Evolutionary conservation across 2,797 vertebrate genomes (phyloP).

Genomic region (Miichthys miiuy): DNA sequence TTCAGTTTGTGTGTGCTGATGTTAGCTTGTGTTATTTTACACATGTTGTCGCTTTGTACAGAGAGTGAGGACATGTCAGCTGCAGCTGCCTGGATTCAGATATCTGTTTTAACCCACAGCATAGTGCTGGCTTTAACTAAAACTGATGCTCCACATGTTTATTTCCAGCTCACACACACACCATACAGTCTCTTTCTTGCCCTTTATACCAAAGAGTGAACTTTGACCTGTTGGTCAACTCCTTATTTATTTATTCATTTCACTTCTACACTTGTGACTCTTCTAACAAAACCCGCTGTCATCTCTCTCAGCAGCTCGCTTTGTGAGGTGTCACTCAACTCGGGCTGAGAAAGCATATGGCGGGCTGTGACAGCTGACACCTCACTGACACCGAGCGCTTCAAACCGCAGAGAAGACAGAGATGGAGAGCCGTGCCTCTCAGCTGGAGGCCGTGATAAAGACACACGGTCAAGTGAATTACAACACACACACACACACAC

Average conservation of each 20-base stretch:
- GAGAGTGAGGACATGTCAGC: too few species aligned
- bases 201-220: too few species aligned
- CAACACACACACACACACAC: too few species aligned
- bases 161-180: neutral
- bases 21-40: neutral
- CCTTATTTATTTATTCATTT: constrained; percentile 8
- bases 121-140: neutral
- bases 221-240: neutral
- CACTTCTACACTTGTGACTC: constrained; percentile 1
- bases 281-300: too few species aligned
- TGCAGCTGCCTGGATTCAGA: too few species aligned
- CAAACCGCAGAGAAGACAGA: constrained; percentile 5
- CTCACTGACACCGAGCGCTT: constrained; percentile 3
- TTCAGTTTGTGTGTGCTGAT: neutral
- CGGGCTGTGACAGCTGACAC: constrained; percentile 41
- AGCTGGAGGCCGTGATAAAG: neutral
- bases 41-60: too few species aligned
- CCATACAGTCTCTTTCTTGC: too few species aligned
- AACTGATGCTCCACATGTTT: neutral
- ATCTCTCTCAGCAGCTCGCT: neutral
- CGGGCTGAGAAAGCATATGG: constrained; percentile 40
- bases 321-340: neutral
- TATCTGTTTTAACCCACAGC: neutral
- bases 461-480: neutral
- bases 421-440: constrained; percentile 4